These are phyloP conservation scores for Eristalis tenax DNA, from an alignment of 2,888 invertebrate species.

Conservation along the genomic window DNA sequence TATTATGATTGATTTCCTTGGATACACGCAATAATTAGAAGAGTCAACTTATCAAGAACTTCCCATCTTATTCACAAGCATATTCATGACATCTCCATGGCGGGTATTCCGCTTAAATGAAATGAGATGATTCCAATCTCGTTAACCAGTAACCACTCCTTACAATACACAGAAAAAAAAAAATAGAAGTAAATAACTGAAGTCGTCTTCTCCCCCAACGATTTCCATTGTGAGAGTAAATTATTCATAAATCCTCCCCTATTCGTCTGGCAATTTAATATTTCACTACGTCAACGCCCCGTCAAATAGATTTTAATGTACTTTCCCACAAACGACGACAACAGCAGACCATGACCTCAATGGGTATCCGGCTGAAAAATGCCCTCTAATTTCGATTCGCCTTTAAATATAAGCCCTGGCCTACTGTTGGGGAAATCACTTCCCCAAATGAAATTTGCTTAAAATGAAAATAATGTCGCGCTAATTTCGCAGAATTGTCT, in stretches of 20 bases:
- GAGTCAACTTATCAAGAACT: neutral
- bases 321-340: constrained; percentile 14
- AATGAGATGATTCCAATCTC: neutral
- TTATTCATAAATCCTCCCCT: constrained; percentile 20
- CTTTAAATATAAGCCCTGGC: neutral
- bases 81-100: neutral
- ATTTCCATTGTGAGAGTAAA: neutral
- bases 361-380: constrained; percentile 29
- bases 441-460: constrained; percentile 42
- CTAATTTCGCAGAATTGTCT: constrained; percentile 41
- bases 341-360: constrained; percentile 19
- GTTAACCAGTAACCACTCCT: neutral
- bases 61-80: neutral
- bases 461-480: constrained; percentile 38
- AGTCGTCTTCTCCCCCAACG: neutral
- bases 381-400: constrained; percentile 10
- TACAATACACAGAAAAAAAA: neutral
- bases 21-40: neutral
- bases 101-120: neutral
- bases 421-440: constrained; percentile 24
- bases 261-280: constrained; percentile 17
- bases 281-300: constrained; percentile 6
- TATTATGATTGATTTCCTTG: neutral
- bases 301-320: constrained; percentile 30
- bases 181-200: neutral